Conservation (phyloP, 2,797 vertebrate species). For the Hydrocynus forskahlii region DNA sequence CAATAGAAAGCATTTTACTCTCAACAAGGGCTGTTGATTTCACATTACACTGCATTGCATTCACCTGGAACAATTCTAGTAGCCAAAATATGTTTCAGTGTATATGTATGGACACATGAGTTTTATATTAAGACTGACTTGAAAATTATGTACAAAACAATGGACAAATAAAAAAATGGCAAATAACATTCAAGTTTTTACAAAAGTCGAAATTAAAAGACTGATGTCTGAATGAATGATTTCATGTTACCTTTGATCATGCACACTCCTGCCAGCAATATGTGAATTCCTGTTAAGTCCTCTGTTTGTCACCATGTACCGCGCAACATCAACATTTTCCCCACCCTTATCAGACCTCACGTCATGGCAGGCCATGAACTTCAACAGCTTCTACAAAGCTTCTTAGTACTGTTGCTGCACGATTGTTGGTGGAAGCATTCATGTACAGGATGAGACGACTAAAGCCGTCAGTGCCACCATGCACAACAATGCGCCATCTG, state of each 20-base stretch:
- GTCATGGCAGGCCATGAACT: slow-evolving; percentile 11
- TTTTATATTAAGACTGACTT: too few relatives aligned
- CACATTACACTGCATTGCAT: too few relatives aligned
- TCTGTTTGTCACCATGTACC: slow-evolving; percentile 20
- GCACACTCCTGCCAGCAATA: slow-evolving; percentile 35
- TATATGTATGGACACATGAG: too few relatives aligned
- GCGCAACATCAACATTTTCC: slow-evolving; percentile 36
- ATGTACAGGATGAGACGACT: slow-evolving; percentile 27
- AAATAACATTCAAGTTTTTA: too few relatives aligned
- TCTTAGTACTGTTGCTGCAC: slow-evolving; percentile 28
- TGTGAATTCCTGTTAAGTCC: slow-evolving; percentile 22
- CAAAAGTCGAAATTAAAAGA: too few relatives aligned
- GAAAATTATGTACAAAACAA: too few relatives aligned
- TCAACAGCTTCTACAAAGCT: slow-evolving; percentile 22
- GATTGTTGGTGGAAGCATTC: slow-evolving; percentile 29
- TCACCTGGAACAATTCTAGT: too few relatives aligned
- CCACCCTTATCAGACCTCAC: slow-evolving; percentile 40
- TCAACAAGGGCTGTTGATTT: too few relatives aligned
- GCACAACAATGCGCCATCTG: slow-evolving; percentile 34
- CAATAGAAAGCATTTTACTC: too few relatives aligned
- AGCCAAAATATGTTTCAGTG: too few relatives aligned
- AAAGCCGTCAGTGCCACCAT: slow-evolving; percentile 39
- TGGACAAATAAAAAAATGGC: too few relatives aligned
- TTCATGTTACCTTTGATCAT: slow-evolving; percentile 35
- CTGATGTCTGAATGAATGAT: not conserved